Evolutionary conservation across 1,140 invertebrate species (phyloP).

Genomic region (Leguminivora glycinivorella): DNA sequence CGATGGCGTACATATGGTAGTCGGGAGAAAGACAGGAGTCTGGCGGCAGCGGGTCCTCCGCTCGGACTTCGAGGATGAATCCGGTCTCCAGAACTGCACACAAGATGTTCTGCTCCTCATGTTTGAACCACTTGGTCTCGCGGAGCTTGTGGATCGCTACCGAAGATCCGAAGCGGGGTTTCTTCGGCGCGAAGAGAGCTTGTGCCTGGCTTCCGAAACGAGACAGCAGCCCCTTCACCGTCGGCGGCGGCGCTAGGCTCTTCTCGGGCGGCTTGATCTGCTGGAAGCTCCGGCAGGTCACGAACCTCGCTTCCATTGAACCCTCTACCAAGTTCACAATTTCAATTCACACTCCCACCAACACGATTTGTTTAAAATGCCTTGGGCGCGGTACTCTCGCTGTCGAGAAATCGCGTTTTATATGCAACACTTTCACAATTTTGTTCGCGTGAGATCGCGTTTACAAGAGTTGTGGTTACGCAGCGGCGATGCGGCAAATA

Average conservation of each 20-base stretch:
- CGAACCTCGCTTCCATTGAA: conserved; percentile 80
- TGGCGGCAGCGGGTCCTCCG: conserved; percentile 70
- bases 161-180: conserved; percentile 80
- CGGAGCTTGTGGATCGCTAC: conserved; percentile 83
- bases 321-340: conserved; percentile 58
- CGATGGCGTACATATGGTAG: conserved; percentile 81
- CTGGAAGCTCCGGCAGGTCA: conserved; percentile 77
- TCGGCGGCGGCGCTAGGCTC: conserved; percentile 70
- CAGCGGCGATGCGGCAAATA: conserved; percentile 55
- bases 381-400: conserved; percentile 60
- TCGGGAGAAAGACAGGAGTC: conserved; percentile 68
- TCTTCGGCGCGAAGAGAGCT: conserved; percentile 76
- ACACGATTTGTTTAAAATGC: conserved; percentile 39
- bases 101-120: conserved; percentile 83
- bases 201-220: conserved; percentile 78
- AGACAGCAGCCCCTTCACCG: conserved; percentile 74
- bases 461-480: conserved; percentile 49
- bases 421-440: conserved; percentile 74
- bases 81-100: conserved; percentile 84
- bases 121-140: conserved; percentile 84
- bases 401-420: conserved; percentile 62
- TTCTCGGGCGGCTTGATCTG: conserved; percentile 77
- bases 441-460: conserved; percentile 57
- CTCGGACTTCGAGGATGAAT: conserved; percentile 82
- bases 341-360: conserved; percentile 54